Evolutionary conservation across 2,113 vertebrate genomes (phyloP).

Genomic region (Pseudopipra pipra): DNA sequence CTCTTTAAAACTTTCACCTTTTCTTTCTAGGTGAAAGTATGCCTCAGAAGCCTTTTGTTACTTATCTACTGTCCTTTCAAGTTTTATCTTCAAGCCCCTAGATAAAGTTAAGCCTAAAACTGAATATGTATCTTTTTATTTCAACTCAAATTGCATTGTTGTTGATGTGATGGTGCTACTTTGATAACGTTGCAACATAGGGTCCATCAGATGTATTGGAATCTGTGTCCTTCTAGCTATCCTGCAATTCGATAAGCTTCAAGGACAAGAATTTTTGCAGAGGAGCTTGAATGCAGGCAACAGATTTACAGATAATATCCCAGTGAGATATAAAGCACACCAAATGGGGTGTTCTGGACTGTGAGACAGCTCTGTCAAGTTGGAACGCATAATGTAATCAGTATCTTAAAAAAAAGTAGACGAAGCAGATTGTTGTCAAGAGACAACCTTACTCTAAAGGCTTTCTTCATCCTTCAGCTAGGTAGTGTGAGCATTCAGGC

Average conservation of each 20-base stretch:
- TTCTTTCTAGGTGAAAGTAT: neutral
- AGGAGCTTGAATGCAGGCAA: constrained; percentile 23
- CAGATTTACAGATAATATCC: constrained; percentile 21
- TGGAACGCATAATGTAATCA: neutral
- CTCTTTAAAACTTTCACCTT: neutral
- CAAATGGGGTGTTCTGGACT: neutral
- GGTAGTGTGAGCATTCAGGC: neutral
- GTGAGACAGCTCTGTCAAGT: neutral
- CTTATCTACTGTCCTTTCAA: neutral
- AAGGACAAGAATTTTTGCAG: constrained; percentile 44
- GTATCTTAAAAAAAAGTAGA: neutral
- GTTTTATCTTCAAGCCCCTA: neutral
- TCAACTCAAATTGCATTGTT: constrained; percentile 17
- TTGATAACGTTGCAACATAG: constrained; percentile 50
- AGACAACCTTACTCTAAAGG: neutral
- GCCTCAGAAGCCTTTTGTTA: neutral
- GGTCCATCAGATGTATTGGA: neutral
- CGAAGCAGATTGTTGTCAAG: neutral
- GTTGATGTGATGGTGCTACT: constrained; percentile 12
- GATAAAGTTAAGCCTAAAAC: neutral
- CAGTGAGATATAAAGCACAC: neutral
- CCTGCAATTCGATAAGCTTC: constrained; percentile 60
- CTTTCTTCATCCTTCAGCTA: neutral
- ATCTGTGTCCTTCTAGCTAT: constrained; percentile 58
- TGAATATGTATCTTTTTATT: constrained; percentile 45